Conservation (phyloP, 2,113 vertebrate genomes). For the Emydocephalus ijimae region DNA sequence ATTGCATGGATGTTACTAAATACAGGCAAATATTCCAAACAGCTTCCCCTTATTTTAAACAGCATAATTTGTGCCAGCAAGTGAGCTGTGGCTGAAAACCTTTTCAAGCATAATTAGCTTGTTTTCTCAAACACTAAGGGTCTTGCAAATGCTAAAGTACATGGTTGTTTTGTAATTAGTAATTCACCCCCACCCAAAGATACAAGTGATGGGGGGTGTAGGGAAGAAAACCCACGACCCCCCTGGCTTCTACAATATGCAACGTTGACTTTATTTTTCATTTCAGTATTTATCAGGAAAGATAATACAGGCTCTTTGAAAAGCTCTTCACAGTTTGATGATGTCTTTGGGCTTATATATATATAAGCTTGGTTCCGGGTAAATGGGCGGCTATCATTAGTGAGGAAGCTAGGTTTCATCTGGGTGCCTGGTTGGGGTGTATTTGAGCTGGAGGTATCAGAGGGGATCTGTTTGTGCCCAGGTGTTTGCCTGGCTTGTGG, state of each 20-base stretch:
- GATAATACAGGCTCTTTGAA: conserved; percentile 50
- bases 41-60: background rate
- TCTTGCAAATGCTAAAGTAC: conserved; percentile 12
- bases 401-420: too few species aligned
- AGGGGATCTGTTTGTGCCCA: too few species aligned
- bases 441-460: too few species aligned
- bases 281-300: conserved; percentile 46
- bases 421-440: too few species aligned
- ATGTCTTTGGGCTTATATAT: conserved; percentile 6
- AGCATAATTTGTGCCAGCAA: conserved; percentile 26
- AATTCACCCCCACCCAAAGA: conserved; percentile 1
- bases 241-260: conserved; percentile 25
- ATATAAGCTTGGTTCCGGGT: too few species aligned
- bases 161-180: conserved; percentile 31
- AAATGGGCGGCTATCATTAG: too few species aligned
- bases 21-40: conserved; percentile 4
- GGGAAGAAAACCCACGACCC: conserved; percentile 42
- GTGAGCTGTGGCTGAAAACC: conserved; percentile 4
- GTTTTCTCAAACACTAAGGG: conserved; percentile 43
- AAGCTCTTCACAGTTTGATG: conserved; percentile 52
- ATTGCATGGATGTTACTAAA: background rate
- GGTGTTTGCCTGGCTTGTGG: too few species aligned
- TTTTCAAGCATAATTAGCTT: conserved; percentile 40
- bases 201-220: background rate
- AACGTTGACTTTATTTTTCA: conserved; percentile 49